Conservation (phyloP, 2,888 invertebrate species). For the Andrena praecox region DNA sequence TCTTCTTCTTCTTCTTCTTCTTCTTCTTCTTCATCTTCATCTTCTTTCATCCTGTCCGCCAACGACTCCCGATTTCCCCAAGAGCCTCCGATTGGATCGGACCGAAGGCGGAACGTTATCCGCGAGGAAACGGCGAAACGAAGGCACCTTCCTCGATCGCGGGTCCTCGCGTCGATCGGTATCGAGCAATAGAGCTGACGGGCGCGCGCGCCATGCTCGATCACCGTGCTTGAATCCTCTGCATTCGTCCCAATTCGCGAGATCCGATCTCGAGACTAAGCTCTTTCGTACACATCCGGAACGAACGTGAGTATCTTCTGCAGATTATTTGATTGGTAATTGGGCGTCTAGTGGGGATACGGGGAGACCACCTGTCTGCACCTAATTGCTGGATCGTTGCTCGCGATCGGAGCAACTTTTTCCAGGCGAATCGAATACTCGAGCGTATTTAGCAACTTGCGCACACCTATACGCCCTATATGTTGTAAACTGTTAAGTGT, state of each 20-base stretch:
- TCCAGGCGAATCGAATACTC: no score
- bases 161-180: background rate
- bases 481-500: background rate
- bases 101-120: background rate
- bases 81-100: background rate
- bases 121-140: background rate
- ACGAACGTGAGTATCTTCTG: conserved; percentile 20
- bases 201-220: conserved; percentile 25
- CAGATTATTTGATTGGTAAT: background rate
- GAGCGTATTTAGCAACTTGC: no score
- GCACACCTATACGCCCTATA: background rate
- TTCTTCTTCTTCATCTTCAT: background rate
- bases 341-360: background rate
- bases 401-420: no score
- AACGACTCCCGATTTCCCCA: background rate
- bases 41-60: background rate
- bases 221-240: conserved; percentile 9
- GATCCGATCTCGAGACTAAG: conserved; percentile 3
- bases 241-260: background rate
- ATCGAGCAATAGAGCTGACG: background rate
- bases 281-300: background rate
- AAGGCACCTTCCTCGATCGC: background rate
- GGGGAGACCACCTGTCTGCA: no score
- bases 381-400: no score
- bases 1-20: background rate